Base-by-base conservation (phyloP, 2,888 invertebrate genomes). In the Platynereis dumerilii region DNA sequence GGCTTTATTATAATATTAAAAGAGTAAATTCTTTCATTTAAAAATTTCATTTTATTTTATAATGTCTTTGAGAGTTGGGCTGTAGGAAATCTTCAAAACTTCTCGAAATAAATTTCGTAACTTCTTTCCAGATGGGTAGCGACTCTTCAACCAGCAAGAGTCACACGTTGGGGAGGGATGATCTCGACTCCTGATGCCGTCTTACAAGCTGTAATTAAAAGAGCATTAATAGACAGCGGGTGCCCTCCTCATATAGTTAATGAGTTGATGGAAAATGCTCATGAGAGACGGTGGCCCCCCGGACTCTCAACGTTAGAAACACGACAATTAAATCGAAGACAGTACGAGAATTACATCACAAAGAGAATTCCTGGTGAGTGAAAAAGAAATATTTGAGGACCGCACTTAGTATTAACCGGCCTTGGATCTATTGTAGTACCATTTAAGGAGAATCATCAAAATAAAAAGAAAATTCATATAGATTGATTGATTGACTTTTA, bases 151-250 rank as follows among this genome's bases (percentile, higher is more conserved):
- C 72, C 79, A 20, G 83, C 83, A 24, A 87, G 95, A 67, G 96
- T 97, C 54, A 95, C 95, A 0, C 88, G 96, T 65, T 97, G 96
- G 97, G 97, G 96, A 62, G 96, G 96, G 64, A 96, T 97, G 95
- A 97, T 97, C 79, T 96, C 96, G 29, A 97, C 97, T 15, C 97
- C 97, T 0, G 96, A 97, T 83, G 93, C 94, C 84, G 91, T 93
- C 60, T 86, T 79, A 22, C 87, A 96, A 91, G 91, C 93, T 80
- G 93, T 96, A 90, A 96, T 97, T 73, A 94, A 94, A 81, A 87
- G 95, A 76, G 92, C 95, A 22, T 86, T 97, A 66, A 92, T 93
- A 12, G 96, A 96, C 85, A 94, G 94, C 65, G 94, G 95, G 28
- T 96, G 96, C 81, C 96, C 96, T 2, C 90, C 92, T 24, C 93